phyloP scores from a whole-genome alignment of 2,797 vertebrate genomes.

The Chanos chanos region DNA sequence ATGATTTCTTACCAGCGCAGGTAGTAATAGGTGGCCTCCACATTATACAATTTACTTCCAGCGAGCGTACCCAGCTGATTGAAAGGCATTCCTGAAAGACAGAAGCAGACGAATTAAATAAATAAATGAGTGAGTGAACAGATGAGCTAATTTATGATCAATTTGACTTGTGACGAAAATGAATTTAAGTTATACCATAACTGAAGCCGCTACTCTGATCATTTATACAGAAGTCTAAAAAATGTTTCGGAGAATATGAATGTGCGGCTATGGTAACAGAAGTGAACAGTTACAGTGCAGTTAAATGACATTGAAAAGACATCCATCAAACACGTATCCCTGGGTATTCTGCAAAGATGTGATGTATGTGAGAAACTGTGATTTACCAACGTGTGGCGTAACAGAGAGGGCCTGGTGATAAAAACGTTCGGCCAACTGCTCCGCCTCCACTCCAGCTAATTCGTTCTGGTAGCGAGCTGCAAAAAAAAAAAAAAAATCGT shows the following conservation, averaged over 20 bases:
- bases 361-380: background rate
- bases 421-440: conserved; percentile 90
- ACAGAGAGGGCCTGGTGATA: conserved; percentile 96
- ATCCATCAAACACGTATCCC: background rate
- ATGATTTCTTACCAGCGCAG: conserved; percentile 85
- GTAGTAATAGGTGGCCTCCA: conserved; percentile 96
- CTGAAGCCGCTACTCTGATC: no score
- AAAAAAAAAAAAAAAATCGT: background rate
- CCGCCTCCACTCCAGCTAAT: conserved; percentile 90
- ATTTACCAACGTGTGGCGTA: conserved; percentile 91
- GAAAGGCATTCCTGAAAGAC: conserved; percentile 88
- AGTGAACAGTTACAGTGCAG: no score
- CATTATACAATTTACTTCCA: conserved; percentile 94
- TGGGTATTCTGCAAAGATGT: conserved; percentile 1
- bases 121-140: no score
- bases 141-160: no score
- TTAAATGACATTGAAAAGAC: conserved; percentile 1
- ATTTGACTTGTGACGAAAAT: no score
- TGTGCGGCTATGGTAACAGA: no score
- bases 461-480: conserved; percentile 96
- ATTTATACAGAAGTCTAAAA: no score
- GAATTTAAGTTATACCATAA: no score
- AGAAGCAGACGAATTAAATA: conserved; percentile 16
- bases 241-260: no score
- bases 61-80: conserved; percentile 94